Evolutionary conservation across 2,888 invertebrate genomes (phyloP).

Genomic region (Gerris lacustris): DNA sequence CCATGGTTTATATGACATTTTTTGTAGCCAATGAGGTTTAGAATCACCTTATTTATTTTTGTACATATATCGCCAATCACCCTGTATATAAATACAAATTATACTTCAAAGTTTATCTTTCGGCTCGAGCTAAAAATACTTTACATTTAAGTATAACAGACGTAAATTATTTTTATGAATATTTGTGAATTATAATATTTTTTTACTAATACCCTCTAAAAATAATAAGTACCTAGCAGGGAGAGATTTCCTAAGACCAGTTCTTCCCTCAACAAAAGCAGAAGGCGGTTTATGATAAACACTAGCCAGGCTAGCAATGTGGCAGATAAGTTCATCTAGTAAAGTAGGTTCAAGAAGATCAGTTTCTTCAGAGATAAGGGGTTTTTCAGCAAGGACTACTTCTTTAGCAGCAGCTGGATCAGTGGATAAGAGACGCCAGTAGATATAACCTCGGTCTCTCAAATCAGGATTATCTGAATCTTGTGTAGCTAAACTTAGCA

Average conservation of each 20-base stretch:
- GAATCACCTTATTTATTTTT: too few relatives aligned
- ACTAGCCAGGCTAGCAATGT: slow-evolving; percentile 93
- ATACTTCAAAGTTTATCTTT: too few relatives aligned
- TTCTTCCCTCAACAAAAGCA: slow-evolving; percentile 87
- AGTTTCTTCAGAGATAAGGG: slow-evolving; percentile 96
- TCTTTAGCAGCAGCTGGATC: slow-evolving; percentile 99
- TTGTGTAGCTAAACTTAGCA: slow-evolving; percentile 75
- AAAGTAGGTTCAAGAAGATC: slow-evolving; percentile 94
- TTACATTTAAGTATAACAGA: too few relatives aligned
- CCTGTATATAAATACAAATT: too few relatives aligned
- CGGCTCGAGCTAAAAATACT: too few relatives aligned
- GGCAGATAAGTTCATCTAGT: slow-evolving; percentile 94
- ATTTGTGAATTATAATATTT: too few relatives aligned
- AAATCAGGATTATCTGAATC: slow-evolving; percentile 97
- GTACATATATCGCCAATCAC: too few relatives aligned
- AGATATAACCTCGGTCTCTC: slow-evolving; percentile 95
- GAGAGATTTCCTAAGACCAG: slow-evolving; percentile 59
- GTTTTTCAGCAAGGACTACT: slow-evolving; percentile 96
- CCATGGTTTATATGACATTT: too few relatives aligned
- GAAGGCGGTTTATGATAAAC: slow-evolving; percentile 99
- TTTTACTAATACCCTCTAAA: too few relatives aligned
- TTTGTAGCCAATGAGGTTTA: too few relatives aligned
- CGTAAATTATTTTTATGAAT: too few relatives aligned
- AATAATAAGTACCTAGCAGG: slow-evolving; percentile 43
- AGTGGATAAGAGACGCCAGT: slow-evolving; percentile 95